Conservation (phyloP, 1,140 invertebrate species). For the Chrysoperla carnea region DNA sequence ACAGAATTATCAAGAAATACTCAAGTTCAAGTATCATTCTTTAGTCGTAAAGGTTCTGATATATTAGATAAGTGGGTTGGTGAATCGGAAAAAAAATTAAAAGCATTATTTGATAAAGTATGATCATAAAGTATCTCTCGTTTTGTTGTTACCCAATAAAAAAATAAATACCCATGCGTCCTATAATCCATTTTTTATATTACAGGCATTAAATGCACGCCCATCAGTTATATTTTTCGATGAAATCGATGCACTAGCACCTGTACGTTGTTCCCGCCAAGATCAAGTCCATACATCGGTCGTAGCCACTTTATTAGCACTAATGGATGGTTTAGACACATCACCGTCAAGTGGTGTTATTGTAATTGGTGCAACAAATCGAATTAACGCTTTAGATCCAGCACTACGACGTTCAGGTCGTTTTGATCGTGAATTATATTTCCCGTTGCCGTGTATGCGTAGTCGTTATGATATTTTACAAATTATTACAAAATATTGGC, state of each 20-base stretch:
- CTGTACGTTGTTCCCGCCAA: conserved; percentile 72
- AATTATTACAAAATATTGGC: no score
- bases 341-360: conserved; percentile 44
- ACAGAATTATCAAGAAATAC: conserved; percentile 28
- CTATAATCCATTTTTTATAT: no score
- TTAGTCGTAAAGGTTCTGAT: conserved; percentile 31
- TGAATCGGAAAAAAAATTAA: conserved; percentile 31
- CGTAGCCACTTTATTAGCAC: conserved; percentile 73
- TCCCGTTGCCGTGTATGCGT: conserved; percentile 33
- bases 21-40: conserved; percentile 27
- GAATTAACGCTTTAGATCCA: conserved; percentile 71
- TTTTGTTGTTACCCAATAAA: no score
- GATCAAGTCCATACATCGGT: conserved; percentile 88
- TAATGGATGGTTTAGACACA: conserved; percentile 74
- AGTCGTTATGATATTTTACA: no score
- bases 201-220: conserved; percentile 60
- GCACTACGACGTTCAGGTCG: conserved; percentile 62
- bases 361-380: conserved; percentile 73
- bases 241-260: conserved; percentile 74
- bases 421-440: conserved; percentile 69
- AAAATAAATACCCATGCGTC: no score
- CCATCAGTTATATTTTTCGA: conserved; percentile 88
- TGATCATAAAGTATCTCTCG: neutral
- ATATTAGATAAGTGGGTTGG: conserved; percentile 34
- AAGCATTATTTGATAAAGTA: conserved; percentile 27